These are phyloP conservation scores for Dasypolia templi DNA, from an alignment of 2,888 invertebrate genomes.

Conservation along the genomic window DNA sequence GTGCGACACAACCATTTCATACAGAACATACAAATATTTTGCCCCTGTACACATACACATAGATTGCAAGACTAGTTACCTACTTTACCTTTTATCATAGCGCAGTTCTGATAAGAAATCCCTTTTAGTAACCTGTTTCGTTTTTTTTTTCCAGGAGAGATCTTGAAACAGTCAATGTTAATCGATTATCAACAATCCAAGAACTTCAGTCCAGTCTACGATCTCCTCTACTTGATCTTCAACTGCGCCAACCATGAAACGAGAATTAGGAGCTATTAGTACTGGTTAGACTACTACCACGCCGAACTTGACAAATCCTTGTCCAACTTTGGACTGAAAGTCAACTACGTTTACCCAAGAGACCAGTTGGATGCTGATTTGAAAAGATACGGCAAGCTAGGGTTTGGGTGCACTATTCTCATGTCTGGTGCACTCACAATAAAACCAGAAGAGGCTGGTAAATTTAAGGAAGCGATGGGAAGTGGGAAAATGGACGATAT, in stretches of 20 bases:
- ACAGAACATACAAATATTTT: no score
- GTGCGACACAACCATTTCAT: no score
- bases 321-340: slow-evolving; percentile 64
- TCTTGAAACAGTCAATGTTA: slow-evolving; percentile 66
- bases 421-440: slow-evolving; percentile 55
- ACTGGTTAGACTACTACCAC: slow-evolving; percentile 72
- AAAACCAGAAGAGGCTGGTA: slow-evolving; percentile 63
- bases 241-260: slow-evolving; percentile 73
- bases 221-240: slow-evolving; percentile 73
- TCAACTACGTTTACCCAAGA: slow-evolving; percentile 62
- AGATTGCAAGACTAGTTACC: no score
- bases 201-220: slow-evolving; percentile 69
- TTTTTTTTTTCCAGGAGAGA: slow-evolving; percentile 71
- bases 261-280: slow-evolving; percentile 64
- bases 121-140: no score
- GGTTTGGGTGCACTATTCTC: slow-evolving; percentile 60
- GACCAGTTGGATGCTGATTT: slow-evolving; percentile 71
- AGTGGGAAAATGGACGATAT: slow-evolving; percentile 10
- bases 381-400: slow-evolving; percentile 64
- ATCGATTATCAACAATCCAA: slow-evolving; percentile 75
- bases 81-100: no score
- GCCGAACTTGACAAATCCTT: slow-evolving; percentile 64
- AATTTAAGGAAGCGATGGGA: slow-evolving; percentile 48
- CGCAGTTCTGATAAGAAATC: no score
- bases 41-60: no score